Base-by-base conservation (phyloP, 2,113 vertebrate species). In the Bucco capensis region DNA sequence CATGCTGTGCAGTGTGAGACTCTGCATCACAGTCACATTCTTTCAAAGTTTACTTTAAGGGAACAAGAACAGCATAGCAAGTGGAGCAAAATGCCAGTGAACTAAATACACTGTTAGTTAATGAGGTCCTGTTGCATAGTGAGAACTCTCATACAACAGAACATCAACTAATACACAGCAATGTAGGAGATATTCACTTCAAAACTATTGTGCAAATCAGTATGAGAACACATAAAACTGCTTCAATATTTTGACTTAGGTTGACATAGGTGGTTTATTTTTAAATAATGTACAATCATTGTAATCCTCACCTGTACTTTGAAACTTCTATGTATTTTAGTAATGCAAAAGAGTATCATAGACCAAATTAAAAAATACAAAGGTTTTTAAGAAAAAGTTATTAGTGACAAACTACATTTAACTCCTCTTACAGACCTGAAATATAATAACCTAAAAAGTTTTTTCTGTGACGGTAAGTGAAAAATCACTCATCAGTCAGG, bases 21-120 rank as follows among this genome's bases (percentile, higher is more conserved):
- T 54, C 71, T 37, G 73, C 67, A 92, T 87, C 87, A 88, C 44
- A 65, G 84, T 53, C 70, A 93, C 82, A 83, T 86, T 91, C 88
- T 90, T 92, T 90, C 49, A 78, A 53, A 84, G 92, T 57, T 95
- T 77, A 60, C 85, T 93, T 69, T 74, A 83, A 37, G 46, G 33
- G 50, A 86, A 92, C 83, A 92, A 75, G 88, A 93, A 22, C 93
- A 80, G 89, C 91, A 92, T 91, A 94, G 67, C 78, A 95, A 93
- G 91, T 84, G 77, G 83, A 92, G n/a, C 23, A 94, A 89, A 93
- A 73, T 53, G 66, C 91, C 95, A 70, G 53, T 44, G 61, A 81
- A 62, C 81, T 50, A 86, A 88, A 74, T 8, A 54, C 69, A n/a
- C 64, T 58, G 66, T 54, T 87, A 83, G 67, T 46, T 81, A 90